Conservation (phyloP, 2,797 vertebrate species). For the Parambassis ranga region DNA sequence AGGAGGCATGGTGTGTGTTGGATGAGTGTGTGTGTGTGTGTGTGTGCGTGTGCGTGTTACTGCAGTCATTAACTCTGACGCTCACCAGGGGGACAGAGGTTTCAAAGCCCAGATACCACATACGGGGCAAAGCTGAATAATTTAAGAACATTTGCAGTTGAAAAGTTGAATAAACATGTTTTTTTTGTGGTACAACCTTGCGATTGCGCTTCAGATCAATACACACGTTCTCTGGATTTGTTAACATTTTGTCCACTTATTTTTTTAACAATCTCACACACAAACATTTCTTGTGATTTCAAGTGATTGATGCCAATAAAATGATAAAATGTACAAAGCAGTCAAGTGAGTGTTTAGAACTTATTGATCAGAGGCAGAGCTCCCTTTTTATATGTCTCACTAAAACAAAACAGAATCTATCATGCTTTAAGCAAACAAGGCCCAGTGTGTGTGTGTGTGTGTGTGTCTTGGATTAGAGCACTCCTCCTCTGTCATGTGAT, state of each 20-base stretch:
- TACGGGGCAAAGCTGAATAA: slow-evolving; percentile 67
- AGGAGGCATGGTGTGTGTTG: slow-evolving; percentile 32
- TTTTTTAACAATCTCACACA: neutral
- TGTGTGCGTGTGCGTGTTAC: slow-evolving; percentile 12
- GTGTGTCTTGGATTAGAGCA: slow-evolving; percentile 26
- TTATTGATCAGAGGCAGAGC: neutral
- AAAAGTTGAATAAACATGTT: slow-evolving; percentile 69
- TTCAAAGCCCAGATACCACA: slow-evolving; percentile 71
- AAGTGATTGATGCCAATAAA: neutral
- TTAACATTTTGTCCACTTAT: slow-evolving; percentile 16
- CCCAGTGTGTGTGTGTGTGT: too few relatives aligned
- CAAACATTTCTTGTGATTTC: too few relatives aligned
- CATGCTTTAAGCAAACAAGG: neutral
- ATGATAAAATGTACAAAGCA: neutral
- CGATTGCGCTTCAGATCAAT: slow-evolving; percentile 37
- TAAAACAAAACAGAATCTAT: slow-evolving; percentile 3
- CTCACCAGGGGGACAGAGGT: slow-evolving; percentile 56
- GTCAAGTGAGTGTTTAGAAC: too few relatives aligned
- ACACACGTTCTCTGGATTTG: slow-evolving; percentile 19
- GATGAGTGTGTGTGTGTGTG: neutral
- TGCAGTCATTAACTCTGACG: slow-evolving; percentile 67
- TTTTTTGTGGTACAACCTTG: slow-evolving; percentile 33
- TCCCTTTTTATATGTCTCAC: slow-evolving; percentile 2
- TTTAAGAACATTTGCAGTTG: slow-evolving; percentile 55
- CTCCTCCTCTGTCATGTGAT: slow-evolving; percentile 32